Percentiles rank a stretch among this genome's conserved stretches.
phyloP scores from a whole-genome alignment of 53 echinoderm and acorn worm species.

The Astropecten irregularis region DNA sequence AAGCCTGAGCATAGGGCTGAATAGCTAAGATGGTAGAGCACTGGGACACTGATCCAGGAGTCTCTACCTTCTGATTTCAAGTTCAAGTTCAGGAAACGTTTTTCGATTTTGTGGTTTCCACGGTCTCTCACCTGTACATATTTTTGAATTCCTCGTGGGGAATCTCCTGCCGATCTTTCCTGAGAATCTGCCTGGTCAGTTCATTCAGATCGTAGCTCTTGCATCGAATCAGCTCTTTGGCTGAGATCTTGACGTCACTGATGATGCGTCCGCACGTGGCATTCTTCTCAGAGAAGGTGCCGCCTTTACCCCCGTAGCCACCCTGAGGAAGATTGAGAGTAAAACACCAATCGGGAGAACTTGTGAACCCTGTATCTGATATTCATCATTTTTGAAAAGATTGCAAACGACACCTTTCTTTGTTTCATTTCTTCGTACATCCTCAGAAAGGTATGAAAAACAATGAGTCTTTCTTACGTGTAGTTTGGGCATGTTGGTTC shows the following conservation, averaged over 20 bases:
- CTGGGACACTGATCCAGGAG: too few relatives aligned
- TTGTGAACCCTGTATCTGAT: too few relatives aligned
- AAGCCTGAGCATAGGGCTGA: too few relatives aligned
- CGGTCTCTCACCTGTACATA: conserved; percentile 92
- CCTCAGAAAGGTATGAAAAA: too few relatives aligned
- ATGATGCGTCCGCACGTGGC: conserved; percentile 94
- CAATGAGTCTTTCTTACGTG: conserved; percentile 79
- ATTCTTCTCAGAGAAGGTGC: conserved; percentile 88
- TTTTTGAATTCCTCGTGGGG: conserved; percentile 93
- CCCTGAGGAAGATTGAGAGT: not conserved
- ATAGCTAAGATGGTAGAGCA: too few relatives aligned
- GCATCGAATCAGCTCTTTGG: conserved; percentile 88
- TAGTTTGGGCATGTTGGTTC: conserved; percentile 91
- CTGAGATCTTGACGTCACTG: conserved; percentile 95
- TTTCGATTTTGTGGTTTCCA: too few relatives aligned
- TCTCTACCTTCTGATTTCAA: too few relatives aligned
- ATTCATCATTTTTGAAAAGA: too few relatives aligned
- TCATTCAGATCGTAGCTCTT: conserved; percentile 96
- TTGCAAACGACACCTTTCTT: too few relatives aligned
- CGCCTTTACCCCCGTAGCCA: conserved; percentile 65
- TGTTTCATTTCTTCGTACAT: too few relatives aligned
- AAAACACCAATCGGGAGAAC: too few relatives aligned
- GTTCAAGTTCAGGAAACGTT: too few relatives aligned
- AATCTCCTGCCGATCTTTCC: conserved; percentile 69
- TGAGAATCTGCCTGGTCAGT: conserved; percentile 82